Evolutionary conservation across 1,140 invertebrate genomes (phyloP).

Genomic region (Lasioglossum albipes): DNA sequence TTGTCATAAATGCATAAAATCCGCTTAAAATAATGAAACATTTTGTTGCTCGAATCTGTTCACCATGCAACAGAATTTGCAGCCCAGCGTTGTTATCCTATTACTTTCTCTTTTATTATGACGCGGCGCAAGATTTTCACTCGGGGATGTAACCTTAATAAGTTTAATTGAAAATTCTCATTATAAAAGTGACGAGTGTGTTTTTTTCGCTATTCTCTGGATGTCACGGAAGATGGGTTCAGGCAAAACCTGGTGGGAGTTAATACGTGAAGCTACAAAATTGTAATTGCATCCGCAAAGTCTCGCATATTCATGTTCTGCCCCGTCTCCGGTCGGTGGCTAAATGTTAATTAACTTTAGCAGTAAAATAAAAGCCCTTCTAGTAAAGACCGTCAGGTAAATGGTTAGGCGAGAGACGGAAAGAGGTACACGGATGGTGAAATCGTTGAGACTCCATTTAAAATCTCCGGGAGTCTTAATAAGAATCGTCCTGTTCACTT

Average conservation of each 20-base stretch:
- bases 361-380: slow-evolving; percentile 20
- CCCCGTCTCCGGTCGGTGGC: neutral
- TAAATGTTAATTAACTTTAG: slow-evolving; percentile 43
- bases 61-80: no score
- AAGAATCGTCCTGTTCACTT: neutral
- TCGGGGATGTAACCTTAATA: no score
- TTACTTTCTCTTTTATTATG: no score
- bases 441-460: neutral
- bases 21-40: no score
- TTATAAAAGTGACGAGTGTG: neutral
- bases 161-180: neutral
- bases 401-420: neutral
- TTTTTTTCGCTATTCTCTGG: neutral
- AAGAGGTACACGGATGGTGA: neutral
- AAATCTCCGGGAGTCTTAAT: neutral
- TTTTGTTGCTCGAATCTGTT: no score
- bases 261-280: neutral
- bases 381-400: slow-evolving; percentile 2
- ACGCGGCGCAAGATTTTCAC: neutral
- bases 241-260: no score
- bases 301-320: slow-evolving; percentile 27
- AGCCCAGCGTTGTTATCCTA: no score
- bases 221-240: neutral
- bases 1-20: no score
- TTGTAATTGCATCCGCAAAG: slow-evolving; percentile 24